phyloP scores from a whole-genome alignment of 2,113 vertebrate genomes.

The Muscicapa adusta region DNA sequence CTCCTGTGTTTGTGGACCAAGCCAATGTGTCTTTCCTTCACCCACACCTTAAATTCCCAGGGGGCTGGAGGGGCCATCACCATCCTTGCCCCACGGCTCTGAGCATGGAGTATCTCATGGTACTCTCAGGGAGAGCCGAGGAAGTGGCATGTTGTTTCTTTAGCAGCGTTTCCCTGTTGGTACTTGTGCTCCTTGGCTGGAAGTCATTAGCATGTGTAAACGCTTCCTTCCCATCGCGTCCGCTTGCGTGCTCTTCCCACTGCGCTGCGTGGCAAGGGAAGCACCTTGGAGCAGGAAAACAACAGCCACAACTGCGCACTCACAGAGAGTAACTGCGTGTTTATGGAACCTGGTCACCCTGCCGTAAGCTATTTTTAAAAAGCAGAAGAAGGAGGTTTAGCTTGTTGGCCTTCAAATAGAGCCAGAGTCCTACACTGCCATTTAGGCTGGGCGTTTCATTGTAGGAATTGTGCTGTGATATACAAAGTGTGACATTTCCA shows the following conservation, averaged over 20 bases:
- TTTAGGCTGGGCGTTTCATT: neutral
- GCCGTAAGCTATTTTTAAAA: neutral
- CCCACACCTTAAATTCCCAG: neutral
- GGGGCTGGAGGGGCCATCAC: neutral
- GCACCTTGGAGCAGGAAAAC: slow-evolving; percentile 53
- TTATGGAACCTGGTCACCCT: neutral
- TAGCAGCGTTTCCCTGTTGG: neutral
- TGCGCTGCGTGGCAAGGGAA: slow-evolving; percentile 50
- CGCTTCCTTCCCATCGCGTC: slow-evolving; percentile 35
- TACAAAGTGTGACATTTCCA: slow-evolving; percentile 50
- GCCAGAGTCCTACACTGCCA: neutral
- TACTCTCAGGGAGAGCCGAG: neutral
- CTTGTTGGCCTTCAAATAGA: neutral
- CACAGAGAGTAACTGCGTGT: neutral
- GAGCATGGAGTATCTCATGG: neutral
- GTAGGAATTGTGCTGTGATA: neutral
- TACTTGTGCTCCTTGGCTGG: slow-evolving; percentile 27
- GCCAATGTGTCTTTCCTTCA: fast-evolving
- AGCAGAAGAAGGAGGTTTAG: neutral
- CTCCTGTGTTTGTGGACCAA: neutral
- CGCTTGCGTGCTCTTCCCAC: slow-evolving; percentile 43
- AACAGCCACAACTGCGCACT: neutral
- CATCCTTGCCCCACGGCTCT: neutral
- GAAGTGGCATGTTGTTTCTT: neutral
- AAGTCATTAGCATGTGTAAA: slow-evolving; percentile 56